Conservation (phyloP, 2,113 vertebrate species). For the Laticauda laticaudata region DNA sequence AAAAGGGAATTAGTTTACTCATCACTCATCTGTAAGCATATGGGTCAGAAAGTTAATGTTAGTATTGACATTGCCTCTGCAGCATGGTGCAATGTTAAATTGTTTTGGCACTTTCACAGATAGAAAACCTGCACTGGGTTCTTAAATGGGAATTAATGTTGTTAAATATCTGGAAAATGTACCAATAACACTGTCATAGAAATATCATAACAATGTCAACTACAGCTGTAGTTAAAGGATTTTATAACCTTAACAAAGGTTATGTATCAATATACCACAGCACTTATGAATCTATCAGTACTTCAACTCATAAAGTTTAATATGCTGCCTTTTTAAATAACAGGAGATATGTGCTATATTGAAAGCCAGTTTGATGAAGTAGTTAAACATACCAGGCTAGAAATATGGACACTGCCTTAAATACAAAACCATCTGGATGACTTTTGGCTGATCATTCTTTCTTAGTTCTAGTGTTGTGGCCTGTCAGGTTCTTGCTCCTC, state of each 20-base stretch:
- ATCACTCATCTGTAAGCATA: background rate
- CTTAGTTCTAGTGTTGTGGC: background rate
- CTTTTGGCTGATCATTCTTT: background rate
- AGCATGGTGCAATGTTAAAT: background rate
- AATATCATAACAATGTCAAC: slow-evolving; percentile 6
- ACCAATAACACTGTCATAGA: background rate
- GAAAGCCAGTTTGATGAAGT: background rate
- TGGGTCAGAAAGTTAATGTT: background rate
- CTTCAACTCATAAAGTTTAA: background rate
- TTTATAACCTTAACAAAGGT: background rate
- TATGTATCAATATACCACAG: background rate
- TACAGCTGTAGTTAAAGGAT: background rate
- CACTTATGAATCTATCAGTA: background rate
- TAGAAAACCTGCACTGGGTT: background rate
- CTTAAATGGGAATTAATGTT: background rate
- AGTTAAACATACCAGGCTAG: background rate
- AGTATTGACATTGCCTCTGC: background rate
- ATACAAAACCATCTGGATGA: background rate
- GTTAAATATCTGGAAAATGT: background rate
- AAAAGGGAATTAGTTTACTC: background rate
- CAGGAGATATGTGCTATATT: background rate
- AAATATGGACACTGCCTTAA: background rate
- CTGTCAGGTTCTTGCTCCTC: too few species aligned
- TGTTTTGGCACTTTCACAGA: background rate
- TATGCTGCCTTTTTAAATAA: background rate